Conservation (phyloP, 2,888 invertebrate genomes). For the Busseola fusca region DNA sequence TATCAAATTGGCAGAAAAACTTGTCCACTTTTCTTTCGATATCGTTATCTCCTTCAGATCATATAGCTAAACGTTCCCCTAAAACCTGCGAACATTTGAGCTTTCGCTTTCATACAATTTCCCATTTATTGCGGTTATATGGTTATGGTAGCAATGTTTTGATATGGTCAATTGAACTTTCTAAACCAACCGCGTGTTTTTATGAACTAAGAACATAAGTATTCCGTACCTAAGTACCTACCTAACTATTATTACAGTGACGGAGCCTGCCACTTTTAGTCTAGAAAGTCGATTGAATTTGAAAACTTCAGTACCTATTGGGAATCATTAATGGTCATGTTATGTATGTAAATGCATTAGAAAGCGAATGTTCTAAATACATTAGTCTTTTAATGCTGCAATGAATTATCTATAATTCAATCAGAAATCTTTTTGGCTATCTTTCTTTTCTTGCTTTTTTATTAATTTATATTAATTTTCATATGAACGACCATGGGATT, state of each 20-base stretch:
- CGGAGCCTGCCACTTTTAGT: background rate
- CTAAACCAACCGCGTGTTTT: conserved; percentile 48
- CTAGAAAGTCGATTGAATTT: background rate
- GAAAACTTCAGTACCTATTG: background rate
- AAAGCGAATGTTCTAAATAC: background rate
- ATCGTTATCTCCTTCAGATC: conserved; percentile 3
- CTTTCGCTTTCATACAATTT: conserved; percentile 53
- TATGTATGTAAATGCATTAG: background rate
- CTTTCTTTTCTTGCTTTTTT: background rate
- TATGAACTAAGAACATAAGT: conserved; percentile 3
- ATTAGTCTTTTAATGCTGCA: background rate
- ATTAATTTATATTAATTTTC: background rate
- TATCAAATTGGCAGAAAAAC: background rate
- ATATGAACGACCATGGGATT: background rate
- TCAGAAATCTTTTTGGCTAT: background rate
- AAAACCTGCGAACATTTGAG: conserved; percentile 30
- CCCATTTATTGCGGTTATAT: conserved; percentile 52
- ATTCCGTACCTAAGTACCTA: background rate
- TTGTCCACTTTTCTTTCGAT: background rate
- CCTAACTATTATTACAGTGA: background rate
- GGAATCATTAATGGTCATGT: background rate
- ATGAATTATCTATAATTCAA: background rate
- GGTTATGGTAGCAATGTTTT: conserved; percentile 42
- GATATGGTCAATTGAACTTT: conserved; percentile 51
- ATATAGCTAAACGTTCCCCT: conserved; percentile 29